Base-by-base conservation (phyloP, 1,140 invertebrate species). In the Drosophila persimilis region DNA sequence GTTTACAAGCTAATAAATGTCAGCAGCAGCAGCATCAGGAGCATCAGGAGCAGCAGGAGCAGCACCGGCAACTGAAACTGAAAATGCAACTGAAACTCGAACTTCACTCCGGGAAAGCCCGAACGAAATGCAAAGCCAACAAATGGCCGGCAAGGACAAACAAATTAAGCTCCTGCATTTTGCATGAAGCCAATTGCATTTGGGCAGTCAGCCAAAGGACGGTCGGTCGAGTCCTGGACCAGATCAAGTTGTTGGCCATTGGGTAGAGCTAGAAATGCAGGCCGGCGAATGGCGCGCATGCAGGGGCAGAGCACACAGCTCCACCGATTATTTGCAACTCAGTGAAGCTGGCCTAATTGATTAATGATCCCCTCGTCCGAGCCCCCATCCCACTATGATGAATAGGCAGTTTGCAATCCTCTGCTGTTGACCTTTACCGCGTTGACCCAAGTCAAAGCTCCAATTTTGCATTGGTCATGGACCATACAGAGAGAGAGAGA, bases 1-100 rank as follows among this genome's bases (percentile, higher is more conserved):
- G 65, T 79, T 85, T 69, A 76, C 65, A 85, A 80, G 66, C 66
- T 75, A 80, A 85, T 76, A 85, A 73, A 80, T 74, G 73, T 66
- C 73, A 71, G 51, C 77, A 65, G 46, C 54, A 65, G 39, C 53
- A 63, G 20, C 39, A 53, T 35, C 39, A 51, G 58, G 26, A 29
- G 58, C 22, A 67, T 43, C 41, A 29, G 15, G 15, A 15, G 15
- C 15, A 15, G 44, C n/a, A 61, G 43, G 8, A 47, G 44, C 22
- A 17, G 29, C 22, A 70, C 51, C 26, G 48, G 54, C 20, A 64
- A 56, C 47, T 54, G 61, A 45, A 59, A 71, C 51, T 50, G 63
- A 46, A 51, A 44, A 8, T 39, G 26, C 31, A 44, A 31, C 43
- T 63, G 29, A 53, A 75, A 63, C 63, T 54, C 39, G 29, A 54